Evolutionary conservation across 2,113 vertebrate genomes (phyloP).

Genomic region (Pardalotus punctatus): DNA sequence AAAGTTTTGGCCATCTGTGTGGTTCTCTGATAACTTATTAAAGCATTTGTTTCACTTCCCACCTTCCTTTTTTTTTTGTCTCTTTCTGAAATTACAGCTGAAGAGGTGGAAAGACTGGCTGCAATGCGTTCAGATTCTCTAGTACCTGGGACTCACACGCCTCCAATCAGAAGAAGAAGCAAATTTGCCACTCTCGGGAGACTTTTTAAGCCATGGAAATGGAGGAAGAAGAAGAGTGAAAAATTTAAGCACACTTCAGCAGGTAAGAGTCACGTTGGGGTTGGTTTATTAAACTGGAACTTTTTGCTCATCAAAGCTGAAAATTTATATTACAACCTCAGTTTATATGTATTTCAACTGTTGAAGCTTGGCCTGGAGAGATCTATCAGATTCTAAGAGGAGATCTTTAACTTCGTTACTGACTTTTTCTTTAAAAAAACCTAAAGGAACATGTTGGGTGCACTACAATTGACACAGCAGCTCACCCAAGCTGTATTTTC

Average conservation of each 20-base stretch:
- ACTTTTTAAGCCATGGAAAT: constrained; percentile 98
- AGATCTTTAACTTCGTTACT: background rate
- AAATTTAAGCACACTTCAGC: constrained; percentile 98
- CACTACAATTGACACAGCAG: background rate
- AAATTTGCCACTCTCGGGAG: constrained; percentile 93
- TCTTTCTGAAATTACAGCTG: constrained; percentile 77
- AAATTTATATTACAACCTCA: background rate
- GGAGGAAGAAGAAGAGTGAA: constrained; percentile 99
- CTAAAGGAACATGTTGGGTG: background rate
- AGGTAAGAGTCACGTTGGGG: constrained; percentile 61
- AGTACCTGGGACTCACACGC: constrained; percentile 90
- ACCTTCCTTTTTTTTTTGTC: background rate
- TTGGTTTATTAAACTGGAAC: background rate
- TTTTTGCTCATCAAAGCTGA: background rate
- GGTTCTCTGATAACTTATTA: background rate
- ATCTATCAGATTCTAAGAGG: background rate
- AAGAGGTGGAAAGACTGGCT: constrained; percentile 95
- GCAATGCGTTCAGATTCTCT: constrained; percentile 94
- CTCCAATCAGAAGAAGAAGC: constrained; percentile 91
- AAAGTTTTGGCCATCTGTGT: constrained; percentile 41
- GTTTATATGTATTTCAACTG: background rate
- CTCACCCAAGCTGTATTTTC: background rate
- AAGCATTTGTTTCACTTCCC: constrained; percentile 2
- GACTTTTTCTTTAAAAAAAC: background rate
- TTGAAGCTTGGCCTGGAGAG: background rate